Conservation (phyloP, 2,888 invertebrate species). For the Eumerus sabulonum region DNA sequence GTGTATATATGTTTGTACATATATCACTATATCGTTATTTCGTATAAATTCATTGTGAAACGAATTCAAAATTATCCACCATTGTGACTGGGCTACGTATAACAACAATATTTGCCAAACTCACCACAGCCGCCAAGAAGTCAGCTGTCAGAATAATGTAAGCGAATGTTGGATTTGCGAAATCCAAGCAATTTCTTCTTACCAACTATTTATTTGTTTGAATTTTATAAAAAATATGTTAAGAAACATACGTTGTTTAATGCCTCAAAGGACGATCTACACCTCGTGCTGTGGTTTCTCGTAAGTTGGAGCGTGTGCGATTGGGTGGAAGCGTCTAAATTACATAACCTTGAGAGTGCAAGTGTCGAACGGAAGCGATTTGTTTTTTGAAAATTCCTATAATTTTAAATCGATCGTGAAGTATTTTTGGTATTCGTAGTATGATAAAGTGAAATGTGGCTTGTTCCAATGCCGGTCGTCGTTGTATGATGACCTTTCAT, state of each 20-base stretch:
- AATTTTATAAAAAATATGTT: slow-evolving; percentile 51
- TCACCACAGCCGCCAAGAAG: neutral
- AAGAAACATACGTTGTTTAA: slow-evolving; percentile 40
- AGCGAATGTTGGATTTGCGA: slow-evolving; percentile 17
- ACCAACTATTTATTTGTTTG: neutral
- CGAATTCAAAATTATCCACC: neutral
- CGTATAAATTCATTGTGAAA: neutral
- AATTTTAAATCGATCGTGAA: no score
- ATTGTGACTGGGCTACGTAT: neutral
- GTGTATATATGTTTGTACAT: no score
- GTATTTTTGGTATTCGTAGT: no score
- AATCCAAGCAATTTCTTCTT: slow-evolving; percentile 12
- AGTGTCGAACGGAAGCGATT: no score
- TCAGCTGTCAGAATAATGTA: slow-evolving; percentile 46
- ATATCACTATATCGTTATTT: neutral
- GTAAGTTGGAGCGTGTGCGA: slow-evolving; percentile 42
- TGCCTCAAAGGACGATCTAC: slow-evolving; percentile 28
- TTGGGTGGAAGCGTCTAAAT: slow-evolving; percentile 8
- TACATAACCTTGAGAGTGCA: slow-evolving; percentile 37
- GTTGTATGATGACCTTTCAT: no score
- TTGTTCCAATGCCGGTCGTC: no score
- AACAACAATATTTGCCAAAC: no score
- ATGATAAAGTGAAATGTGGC: no score
- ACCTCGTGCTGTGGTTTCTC: slow-evolving; percentile 41
- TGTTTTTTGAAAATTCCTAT: no score